These are phyloP conservation scores for Parapsyche elsis DNA, from an alignment of 1,140 invertebrate species.

Conservation along the genomic window DNA sequence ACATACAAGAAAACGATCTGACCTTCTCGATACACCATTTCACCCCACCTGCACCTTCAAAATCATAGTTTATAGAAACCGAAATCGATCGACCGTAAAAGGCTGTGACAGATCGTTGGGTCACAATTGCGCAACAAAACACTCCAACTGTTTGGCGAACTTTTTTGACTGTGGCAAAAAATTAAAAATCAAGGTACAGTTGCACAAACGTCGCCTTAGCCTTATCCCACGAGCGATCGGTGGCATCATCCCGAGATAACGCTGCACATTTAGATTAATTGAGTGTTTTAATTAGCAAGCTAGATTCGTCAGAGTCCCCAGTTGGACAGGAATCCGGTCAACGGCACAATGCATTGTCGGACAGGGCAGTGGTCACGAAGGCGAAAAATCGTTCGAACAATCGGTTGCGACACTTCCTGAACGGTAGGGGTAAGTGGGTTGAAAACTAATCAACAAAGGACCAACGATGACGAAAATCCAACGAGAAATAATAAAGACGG, in stretches of 20 bases:
- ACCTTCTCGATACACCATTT: not conserved
- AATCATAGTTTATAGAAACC: not conserved
- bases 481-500: no score
- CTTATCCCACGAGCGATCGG: not conserved
- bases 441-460: constrained; percentile 4
- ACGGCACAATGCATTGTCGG: not conserved
- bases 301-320: no score
- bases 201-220: not conserved
- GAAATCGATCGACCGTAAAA: constrained; percentile 28
- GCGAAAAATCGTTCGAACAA: not conserved
- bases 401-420: constrained; percentile 12
- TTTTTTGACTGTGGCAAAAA: not conserved
- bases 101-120: constrained; percentile 39
- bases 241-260: not conserved
- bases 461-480: no score
- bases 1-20: not conserved
- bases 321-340: not conserved
- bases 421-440: not conserved
- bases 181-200: not conserved
- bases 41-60: not conserved
- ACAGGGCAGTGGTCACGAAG: not conserved
- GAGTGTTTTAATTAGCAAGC: no score
- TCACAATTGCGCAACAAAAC: constrained; percentile 21
- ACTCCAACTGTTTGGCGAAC: not conserved
- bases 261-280: no score